Conservation (phyloP, 2,888 invertebrate species). For the Aromia moschata region DNA sequence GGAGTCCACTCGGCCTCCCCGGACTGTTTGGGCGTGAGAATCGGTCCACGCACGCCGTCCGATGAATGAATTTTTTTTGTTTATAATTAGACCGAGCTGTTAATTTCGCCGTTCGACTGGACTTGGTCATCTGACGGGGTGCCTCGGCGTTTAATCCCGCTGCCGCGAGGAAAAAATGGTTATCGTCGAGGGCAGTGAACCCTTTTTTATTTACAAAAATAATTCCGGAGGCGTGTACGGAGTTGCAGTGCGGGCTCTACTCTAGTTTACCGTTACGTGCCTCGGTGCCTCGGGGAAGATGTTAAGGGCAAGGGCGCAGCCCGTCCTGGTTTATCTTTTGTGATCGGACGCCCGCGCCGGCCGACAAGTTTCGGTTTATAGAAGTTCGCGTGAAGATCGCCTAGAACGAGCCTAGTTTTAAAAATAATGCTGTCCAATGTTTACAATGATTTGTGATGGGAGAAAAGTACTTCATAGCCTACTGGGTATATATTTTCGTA, state of each 20-base stretch:
- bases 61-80: conserved; percentile 21
- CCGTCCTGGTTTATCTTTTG: background rate
- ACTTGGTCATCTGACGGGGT: conserved; percentile 36
- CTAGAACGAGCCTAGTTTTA: too few relatives aligned
- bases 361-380: too few relatives aligned
- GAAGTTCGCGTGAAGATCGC: too few relatives aligned
- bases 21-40: conserved; percentile 23
- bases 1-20: conserved; percentile 30
- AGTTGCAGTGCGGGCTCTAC: background rate
- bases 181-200: conserved; percentile 14
- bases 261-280: background rate
- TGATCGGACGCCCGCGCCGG: background rate
- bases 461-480: too few relatives aligned
- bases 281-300: background rate
- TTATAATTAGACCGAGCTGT: conserved; percentile 19
- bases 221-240: background rate
- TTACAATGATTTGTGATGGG: too few relatives aligned
- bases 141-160: conserved; percentile 3
- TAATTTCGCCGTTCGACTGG: conserved; percentile 22
- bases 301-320: background rate
- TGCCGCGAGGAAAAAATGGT: conserved; percentile 20
- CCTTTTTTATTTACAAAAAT: conserved; percentile 2
- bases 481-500: too few relatives aligned
- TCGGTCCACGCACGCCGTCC: conserved; percentile 21
- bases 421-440: too few relatives aligned